Conservation (phyloP, 2,797 vertebrate genomes). For the Cossypha polioptera region DNA sequence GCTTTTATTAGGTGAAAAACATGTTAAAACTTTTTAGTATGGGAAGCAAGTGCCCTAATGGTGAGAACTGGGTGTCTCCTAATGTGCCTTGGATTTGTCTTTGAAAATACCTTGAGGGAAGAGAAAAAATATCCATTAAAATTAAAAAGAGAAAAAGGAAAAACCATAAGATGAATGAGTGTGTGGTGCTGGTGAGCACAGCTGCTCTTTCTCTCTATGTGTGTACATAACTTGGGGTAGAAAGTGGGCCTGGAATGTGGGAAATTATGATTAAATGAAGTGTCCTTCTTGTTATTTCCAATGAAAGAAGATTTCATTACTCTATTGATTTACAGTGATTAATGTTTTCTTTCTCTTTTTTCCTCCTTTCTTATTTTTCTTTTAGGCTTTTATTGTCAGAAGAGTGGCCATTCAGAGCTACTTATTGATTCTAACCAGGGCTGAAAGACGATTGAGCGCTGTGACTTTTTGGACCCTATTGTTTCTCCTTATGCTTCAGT, state of each 20-base stretch:
- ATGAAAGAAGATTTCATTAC: neutral
- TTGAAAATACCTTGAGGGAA: neutral
- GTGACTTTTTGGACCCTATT: slow-evolving; percentile 8
- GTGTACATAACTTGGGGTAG: neutral
- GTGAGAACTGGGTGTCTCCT: neutral
- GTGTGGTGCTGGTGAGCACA: neutral
- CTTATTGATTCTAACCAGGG: slow-evolving; percentile 44
- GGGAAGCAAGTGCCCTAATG: neutral
- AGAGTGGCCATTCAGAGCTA: neutral
- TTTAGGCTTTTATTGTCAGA: neutral
- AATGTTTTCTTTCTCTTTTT: neutral
- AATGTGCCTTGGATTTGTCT: neutral
- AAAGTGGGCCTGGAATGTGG: slow-evolving; percentile 6
- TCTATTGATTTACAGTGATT: slow-evolving; percentile 8
- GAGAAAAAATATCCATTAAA: neutral
- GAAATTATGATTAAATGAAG: slow-evolving; percentile 43
- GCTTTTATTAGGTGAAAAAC: neutral
- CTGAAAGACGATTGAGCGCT: slow-evolving; percentile 37
- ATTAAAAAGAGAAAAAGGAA: neutral
- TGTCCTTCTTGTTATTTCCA: neutral
- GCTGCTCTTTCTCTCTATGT: neutral
- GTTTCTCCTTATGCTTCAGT: neutral
- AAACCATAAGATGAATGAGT: neutral
- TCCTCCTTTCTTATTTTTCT: neutral
- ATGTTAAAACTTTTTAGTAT: neutral